A percentile compares a stretch with the other conserved stretches of the same genome.
Evolutionary conservation across 2,888 invertebrate genomes (phyloP).

Genomic region (Apodemia hepburni): DNA sequence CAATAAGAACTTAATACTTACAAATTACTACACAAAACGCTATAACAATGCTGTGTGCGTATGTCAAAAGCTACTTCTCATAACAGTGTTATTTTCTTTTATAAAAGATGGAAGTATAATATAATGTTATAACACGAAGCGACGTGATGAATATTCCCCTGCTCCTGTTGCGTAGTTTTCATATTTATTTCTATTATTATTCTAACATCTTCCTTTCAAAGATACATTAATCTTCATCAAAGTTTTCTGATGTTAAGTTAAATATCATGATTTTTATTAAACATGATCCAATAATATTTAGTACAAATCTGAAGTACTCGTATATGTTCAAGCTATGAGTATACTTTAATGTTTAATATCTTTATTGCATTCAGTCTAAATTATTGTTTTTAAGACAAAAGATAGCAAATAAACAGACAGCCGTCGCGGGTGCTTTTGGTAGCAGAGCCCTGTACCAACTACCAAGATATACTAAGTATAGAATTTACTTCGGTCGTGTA

Average conservation of each 20-base stretch:
- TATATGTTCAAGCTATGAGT: too few relatives aligned
- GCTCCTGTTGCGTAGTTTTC: not conserved
- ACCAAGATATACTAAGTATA: too few relatives aligned
- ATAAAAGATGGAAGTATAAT: not conserved
- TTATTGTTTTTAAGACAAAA: too few relatives aligned
- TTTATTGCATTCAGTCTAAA: too few relatives aligned
- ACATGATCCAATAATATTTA: too few relatives aligned
- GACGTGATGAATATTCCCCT: not conserved
- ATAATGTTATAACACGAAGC: not conserved
- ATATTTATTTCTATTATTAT: slow-evolving; percentile 2
- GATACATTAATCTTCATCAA: slow-evolving; percentile 1
- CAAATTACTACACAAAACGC: not conserved
- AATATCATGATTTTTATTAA: not conserved
- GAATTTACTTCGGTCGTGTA: too few relatives aligned
- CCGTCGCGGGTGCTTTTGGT: too few relatives aligned
- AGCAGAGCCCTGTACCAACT: too few relatives aligned
- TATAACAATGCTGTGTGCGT: not conserved
- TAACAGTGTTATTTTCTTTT: not conserved
- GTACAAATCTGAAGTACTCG: too few relatives aligned
- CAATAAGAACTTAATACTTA: too few relatives aligned
- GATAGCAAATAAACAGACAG: too few relatives aligned
- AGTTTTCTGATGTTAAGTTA: not conserved
- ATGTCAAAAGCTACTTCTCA: not conserved
- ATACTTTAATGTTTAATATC: too few relatives aligned
- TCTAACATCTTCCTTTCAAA: not conserved